Conservation (phyloP, 2,113 vertebrate genomes). For the Petaurus breviceps region DNA sequence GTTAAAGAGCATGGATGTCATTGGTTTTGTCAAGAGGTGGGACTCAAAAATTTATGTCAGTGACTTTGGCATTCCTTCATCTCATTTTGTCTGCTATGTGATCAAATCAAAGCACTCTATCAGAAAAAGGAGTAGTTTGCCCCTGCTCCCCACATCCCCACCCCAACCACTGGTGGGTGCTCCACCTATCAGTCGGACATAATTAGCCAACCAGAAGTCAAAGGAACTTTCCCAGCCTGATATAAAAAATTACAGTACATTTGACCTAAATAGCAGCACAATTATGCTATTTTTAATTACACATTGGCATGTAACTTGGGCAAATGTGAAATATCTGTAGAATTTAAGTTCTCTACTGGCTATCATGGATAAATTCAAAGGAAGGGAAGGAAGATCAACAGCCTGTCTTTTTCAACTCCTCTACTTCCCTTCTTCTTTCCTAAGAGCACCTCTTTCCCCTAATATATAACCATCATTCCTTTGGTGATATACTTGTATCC, state of each 20-base stretch:
- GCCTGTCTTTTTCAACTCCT: neutral
- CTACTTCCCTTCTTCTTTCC: neutral
- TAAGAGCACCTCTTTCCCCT: neutral
- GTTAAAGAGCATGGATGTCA: neutral
- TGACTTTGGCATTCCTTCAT: neutral
- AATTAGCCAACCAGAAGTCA: neutral
- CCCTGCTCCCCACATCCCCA: no score
- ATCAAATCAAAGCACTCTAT: neutral
- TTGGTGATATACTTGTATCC: neutral
- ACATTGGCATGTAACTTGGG: neutral
- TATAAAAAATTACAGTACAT: neutral
- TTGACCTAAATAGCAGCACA: neutral
- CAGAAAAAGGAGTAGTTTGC: neutral
- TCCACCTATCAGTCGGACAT: neutral
- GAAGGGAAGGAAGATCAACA: neutral
- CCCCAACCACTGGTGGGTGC: neutral
- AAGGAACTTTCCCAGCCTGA: neutral
- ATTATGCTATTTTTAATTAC: neutral
- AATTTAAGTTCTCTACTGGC: neutral
- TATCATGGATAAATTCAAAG: neutral
- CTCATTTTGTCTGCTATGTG: neutral
- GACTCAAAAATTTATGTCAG: neutral
- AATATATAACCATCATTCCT: neutral
- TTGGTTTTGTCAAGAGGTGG: neutral
- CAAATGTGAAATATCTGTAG: neutral